phyloP scores from a whole-genome alignment of 2,797 vertebrate species.

The Crotalus adamanteus region DNA sequence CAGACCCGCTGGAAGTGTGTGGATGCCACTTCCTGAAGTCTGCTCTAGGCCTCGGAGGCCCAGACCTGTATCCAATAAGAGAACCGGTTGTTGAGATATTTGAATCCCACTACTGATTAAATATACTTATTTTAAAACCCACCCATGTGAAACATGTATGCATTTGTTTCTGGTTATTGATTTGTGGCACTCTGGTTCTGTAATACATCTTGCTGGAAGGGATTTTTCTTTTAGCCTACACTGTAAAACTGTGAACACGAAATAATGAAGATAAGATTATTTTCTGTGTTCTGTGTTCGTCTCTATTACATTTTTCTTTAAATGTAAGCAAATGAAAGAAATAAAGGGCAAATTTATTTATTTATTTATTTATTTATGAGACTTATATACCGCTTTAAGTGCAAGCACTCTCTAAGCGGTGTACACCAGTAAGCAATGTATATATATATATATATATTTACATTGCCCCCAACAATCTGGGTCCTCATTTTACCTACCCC shows the following conservation, averaged over 20 bases:
- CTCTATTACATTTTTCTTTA: neutral
- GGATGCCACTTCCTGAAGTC: too few relatives aligned
- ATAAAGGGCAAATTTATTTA: neutral
- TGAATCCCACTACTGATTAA: neutral
- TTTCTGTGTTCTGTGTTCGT: neutral
- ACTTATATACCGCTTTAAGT: too few relatives aligned
- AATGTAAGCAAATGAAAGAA: neutral
- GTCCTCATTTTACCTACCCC: too few relatives aligned
- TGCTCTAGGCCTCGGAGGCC: too few relatives aligned
- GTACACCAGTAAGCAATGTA: too few relatives aligned
- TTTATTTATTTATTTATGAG: too few relatives aligned
- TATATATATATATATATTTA: too few relatives aligned
- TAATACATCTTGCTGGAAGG: constrained; percentile 41
- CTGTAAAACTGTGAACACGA: neutral
- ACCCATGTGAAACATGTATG: neutral
- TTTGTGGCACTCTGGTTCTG: neutral
- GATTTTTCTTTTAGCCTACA: constrained; percentile 29
- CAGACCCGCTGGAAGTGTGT: too few relatives aligned
- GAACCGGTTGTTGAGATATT: too few relatives aligned
- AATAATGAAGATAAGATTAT: neutral
- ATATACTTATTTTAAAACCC: neutral
- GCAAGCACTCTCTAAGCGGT: too few relatives aligned
- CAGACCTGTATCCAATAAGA: too few relatives aligned
- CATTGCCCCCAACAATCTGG: too few relatives aligned
- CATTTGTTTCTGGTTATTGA: constrained; percentile 12